Conservation (phyloP, 2,113 vertebrate species). For the Corydoras sp. region DNA sequence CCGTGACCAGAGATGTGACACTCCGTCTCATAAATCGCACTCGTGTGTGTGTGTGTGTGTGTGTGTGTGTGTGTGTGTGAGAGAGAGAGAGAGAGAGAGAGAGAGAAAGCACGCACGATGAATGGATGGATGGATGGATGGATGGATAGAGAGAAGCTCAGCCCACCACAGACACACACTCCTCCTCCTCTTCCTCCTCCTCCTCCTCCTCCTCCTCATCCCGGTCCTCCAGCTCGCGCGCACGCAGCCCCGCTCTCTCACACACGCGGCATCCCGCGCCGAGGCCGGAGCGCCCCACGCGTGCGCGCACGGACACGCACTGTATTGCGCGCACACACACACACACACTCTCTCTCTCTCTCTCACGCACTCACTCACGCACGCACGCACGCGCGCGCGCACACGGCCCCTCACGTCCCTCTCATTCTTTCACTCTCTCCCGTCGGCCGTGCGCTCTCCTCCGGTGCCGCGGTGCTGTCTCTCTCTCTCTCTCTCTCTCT, state of each 20-base stretch:
- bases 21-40: background rate
- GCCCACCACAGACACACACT: slow-evolving; percentile 9
- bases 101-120: background rate
- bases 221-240: background rate
- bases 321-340: background rate
- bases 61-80: background rate
- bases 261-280: slow-evolving; percentile 47
- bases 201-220: background rate
- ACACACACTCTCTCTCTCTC: slow-evolving; percentile 3
- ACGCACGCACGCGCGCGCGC: background rate
- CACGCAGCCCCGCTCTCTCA: background rate
- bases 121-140: slow-evolving; percentile 1
- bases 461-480: background rate
- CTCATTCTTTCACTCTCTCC: background rate
- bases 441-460: background rate
- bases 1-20: slow-evolving; percentile 9
- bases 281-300: slow-evolving; percentile 50
- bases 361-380: background rate
- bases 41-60: slow-evolving; percentile 4
- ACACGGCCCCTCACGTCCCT: background rate
- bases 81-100: slow-evolving; percentile 1
- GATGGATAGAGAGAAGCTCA: slow-evolving; percentile 30
- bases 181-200: background rate
- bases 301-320: slow-evolving; percentile 66
- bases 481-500: background rate